Conservation (phyloP, 2,797 vertebrate species). For the Aldrovandia affinis region DNA sequence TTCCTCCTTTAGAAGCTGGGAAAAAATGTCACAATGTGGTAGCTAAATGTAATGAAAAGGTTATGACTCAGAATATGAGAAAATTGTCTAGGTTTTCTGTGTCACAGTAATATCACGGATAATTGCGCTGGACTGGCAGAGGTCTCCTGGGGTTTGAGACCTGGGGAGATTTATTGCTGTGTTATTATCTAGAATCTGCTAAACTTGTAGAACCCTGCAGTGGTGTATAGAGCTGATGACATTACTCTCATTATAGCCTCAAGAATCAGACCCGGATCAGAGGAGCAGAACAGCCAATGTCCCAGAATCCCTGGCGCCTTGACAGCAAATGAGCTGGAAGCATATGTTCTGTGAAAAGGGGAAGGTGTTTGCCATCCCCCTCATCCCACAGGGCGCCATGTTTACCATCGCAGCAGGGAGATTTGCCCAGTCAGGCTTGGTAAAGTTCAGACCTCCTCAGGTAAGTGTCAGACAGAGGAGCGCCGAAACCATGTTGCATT, state of each 20-base stretch:
- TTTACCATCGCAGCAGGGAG: conserved; percentile 8
- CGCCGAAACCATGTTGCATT: not conserved
- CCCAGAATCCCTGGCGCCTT: conserved; percentile 11
- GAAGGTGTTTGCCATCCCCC: not conserved
- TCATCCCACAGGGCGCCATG: not conserved
- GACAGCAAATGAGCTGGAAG: conserved; percentile 3
- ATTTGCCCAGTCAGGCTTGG: conserved; percentile 19
- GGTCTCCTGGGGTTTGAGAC: not conserved
- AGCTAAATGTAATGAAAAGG: conserved; percentile 33
- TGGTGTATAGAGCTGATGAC: conserved; percentile 8
- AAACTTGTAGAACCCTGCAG: not conserved
- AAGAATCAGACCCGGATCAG: conserved; percentile 19
- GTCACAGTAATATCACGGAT: conserved; percentile 25
- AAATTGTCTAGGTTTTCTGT: conserved; percentile 15
- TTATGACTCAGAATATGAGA: conserved; percentile 31
- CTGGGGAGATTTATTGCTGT: conserved; percentile 27
- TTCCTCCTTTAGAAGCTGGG: not conserved
- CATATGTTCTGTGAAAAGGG: conserved; percentile 1
- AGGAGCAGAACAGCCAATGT: conserved; percentile 11
- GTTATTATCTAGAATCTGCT: conserved; percentile 28
- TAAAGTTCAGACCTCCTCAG: conserved; percentile 4
- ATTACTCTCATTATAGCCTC: conserved; percentile 1
- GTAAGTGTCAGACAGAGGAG: not conserved
- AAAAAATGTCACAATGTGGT: conserved; percentile 31
- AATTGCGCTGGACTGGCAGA: conserved; percentile 16